These are phyloP conservation scores for Euplagia quadripunctaria DNA, from an alignment of 2,888 invertebrate species.

Conservation along the genomic window DNA sequence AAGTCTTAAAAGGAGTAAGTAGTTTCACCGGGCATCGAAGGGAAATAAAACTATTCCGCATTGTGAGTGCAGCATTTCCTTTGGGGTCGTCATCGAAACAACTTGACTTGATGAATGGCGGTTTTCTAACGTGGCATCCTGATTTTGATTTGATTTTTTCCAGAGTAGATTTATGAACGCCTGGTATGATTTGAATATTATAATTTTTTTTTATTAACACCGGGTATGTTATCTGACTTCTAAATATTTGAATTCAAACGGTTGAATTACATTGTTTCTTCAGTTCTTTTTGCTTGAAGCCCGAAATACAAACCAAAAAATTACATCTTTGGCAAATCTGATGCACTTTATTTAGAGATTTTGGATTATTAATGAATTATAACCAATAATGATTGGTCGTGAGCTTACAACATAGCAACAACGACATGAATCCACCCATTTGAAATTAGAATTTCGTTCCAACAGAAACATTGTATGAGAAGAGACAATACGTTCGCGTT, in stretches of 20 bases:
- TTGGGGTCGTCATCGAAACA: neutral
- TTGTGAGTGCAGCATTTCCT: neutral
- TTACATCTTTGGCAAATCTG: neutral
- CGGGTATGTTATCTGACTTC: too few relatives aligned
- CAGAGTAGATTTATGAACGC: too few relatives aligned
- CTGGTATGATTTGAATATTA: too few relatives aligned
- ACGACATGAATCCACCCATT: neutral
- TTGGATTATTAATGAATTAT: neutral
- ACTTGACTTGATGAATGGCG: neutral
- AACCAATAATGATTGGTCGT: neutral
- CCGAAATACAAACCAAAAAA: neutral
- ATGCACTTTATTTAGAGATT: neutral
- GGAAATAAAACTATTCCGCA: neutral
- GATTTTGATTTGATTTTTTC: neutral
- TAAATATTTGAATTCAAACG: too few relatives aligned
- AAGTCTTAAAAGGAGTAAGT: neutral
- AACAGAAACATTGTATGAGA: constrained; percentile 21
- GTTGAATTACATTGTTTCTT: neutral
- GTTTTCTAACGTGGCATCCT: neutral
- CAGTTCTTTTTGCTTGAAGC: neutral
- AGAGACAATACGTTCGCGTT: constrained; percentile 42
- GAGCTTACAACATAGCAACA: neutral
- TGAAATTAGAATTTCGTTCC: constrained; percentile 4
- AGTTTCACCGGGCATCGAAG: neutral
- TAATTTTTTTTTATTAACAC: too few relatives aligned